Evolutionary conservation across 1,140 invertebrate species (phyloP), one percentile per base, ranked within the genome.

Genomic region (Drosophila sulfurigaster): DNA sequence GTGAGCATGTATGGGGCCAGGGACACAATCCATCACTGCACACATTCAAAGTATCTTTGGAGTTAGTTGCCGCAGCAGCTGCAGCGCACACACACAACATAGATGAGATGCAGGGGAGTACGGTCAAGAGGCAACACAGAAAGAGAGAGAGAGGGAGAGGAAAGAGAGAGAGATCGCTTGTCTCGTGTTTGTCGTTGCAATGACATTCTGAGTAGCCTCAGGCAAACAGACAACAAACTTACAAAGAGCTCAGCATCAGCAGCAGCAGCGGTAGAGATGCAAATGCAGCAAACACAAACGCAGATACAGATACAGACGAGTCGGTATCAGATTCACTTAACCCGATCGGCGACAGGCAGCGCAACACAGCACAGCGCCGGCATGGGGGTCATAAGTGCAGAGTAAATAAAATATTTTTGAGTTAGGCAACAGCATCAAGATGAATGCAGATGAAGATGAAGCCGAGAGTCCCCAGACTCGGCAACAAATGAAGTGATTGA

Each of bases 401-500:
- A 83, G 85, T 89, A 89, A 89, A 89, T 89, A 89, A 89, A 89
- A 81, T 79, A 88, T 82, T 89, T 79, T 79, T 67, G 69, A 74
- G 80, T 80, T 78, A 76, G 52, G 66, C 68, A 64, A 67, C 51
- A 69, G 41, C 51, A 38, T 10, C 51, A 16, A 74, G 48, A 68
- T 51, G 72, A 51, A 45, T 54, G 51, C 20, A 57, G 43, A 38
- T 15, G 54, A 16, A 73, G 54, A 59, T 43, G 74, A 57, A 43
- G 48, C 11, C 35, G 48, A 28, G 48, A 41, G 32, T 25, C 35
- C 45, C 46, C 43, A 87, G 67, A 59, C 60, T 38, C 32, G 83
- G 46, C 16, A 89, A 89, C 81, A 85, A 89, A 85, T 89, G 72
- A 89, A 90, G 81, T 89, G 85, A 89, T 89, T 89, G 85, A 89